Conservation (phyloP, 2,888 invertebrate species). For the Xylota sylvarum region DNA sequence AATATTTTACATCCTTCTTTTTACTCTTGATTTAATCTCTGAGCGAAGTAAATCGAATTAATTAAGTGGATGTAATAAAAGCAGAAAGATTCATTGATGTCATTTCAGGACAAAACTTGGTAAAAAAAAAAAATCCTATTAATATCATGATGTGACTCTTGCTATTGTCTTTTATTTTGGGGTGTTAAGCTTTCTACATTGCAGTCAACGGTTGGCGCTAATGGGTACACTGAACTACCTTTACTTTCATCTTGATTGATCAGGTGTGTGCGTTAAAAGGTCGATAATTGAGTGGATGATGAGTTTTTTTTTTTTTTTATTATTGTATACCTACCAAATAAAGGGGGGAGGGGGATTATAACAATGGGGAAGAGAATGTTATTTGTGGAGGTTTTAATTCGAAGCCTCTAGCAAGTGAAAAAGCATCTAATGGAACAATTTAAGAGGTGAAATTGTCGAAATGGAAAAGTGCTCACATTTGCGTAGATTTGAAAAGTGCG, state of each 20-base stretch:
- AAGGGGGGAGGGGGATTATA: background rate
- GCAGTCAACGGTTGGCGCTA: constrained; percentile 13
- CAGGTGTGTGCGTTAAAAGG: constrained; percentile 54
- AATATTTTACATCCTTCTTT: constrained; percentile 9
- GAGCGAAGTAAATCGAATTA: constrained; percentile 35
- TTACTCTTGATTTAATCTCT: constrained; percentile 4
- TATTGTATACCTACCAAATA: constrained; percentile 1
- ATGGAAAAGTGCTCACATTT: background rate
- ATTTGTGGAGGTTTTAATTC: constrained; percentile 33
- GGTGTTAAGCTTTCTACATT: constrained; percentile 2
- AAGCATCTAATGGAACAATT: constrained; percentile 8
- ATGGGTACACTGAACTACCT: constrained; percentile 30
- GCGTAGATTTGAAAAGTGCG: background rate
- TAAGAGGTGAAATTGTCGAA: background rate
- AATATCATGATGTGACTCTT: constrained; percentile 19
- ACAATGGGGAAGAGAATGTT: background rate
- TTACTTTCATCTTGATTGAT: constrained; percentile 52
- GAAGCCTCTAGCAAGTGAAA: constrained; percentile 14
- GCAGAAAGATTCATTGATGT: constrained; percentile 46
- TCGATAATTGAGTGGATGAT: constrained; percentile 57
- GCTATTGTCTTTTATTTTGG: constrained; percentile 11
- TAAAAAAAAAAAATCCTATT: constrained; percentile 15
- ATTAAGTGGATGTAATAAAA: constrained; percentile 37
- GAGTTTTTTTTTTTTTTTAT: constrained; percentile 11
- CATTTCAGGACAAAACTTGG: constrained; percentile 15